phyloP scores from a whole-genome alignment of 2,888 invertebrate species.

The Tenthredo amoena region DNA sequence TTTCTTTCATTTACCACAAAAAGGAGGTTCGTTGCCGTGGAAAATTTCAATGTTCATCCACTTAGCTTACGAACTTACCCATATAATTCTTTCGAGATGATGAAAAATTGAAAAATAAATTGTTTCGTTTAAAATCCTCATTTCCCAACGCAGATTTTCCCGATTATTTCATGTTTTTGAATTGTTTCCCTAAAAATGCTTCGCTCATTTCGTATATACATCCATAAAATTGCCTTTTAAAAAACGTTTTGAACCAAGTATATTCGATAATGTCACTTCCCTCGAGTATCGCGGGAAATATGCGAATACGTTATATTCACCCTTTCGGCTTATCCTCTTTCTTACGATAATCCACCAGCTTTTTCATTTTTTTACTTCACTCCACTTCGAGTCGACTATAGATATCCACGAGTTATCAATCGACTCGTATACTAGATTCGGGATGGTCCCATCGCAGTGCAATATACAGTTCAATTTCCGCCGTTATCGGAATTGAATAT shows the following conservation, averaged over 20 bases:
- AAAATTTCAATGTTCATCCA: neutral
- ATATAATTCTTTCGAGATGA: neutral
- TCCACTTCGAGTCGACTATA: neutral
- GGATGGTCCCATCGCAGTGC: neutral
- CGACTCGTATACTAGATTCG: neutral
- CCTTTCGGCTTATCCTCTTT: neutral
- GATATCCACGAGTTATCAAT: neutral
- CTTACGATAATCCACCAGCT: neutral
- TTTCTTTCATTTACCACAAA: neutral
- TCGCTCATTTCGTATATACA: neutral
- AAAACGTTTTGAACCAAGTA: neutral
- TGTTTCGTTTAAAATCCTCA: neutral
- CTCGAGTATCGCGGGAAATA: neutral
- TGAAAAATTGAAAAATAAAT: neutral
- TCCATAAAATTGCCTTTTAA: slow-evolving; percentile 8
- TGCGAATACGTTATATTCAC: slow-evolving; percentile 1
- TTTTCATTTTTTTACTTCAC: neutral
- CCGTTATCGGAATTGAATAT: neutral
- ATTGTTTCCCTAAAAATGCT: neutral
- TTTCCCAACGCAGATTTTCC: neutral
- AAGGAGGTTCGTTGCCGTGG: neutral
- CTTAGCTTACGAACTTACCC: neutral
- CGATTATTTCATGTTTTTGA: neutral
- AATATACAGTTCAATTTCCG: slow-evolving; percentile 21
- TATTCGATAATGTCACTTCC: neutral